Conservation (phyloP, 2,888 invertebrate genomes). For the Zaprionus lineosus region DNA sequence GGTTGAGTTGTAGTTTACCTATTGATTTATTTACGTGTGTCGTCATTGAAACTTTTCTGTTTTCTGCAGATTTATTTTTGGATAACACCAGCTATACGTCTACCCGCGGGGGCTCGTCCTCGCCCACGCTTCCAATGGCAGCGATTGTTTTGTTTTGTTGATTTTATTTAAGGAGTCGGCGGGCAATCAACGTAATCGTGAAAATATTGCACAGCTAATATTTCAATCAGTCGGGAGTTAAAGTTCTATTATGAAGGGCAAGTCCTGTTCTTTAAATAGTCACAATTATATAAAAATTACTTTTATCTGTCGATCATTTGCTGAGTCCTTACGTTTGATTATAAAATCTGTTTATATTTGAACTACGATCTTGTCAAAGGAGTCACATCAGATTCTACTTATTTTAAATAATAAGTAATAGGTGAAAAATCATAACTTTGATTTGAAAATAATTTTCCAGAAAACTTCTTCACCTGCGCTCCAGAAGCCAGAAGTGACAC, state of each 20-base stretch:
- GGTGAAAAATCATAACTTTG: no score
- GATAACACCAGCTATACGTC: conserved; percentile 33
- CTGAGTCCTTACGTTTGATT: no score
- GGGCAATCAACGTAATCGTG: conserved; percentile 20
- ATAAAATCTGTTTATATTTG: no score
- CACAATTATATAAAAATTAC: no score
- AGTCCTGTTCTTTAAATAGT: not conserved
- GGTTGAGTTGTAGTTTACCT: no score
- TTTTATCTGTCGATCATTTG: no score
- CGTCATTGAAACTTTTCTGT: conserved; percentile 59
- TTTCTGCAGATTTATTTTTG: conserved; percentile 45
- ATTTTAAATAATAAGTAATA: no score
- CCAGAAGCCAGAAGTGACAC: no score
- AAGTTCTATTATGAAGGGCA: conserved; percentile 8
- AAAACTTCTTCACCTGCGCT: no score
- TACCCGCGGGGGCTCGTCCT: conserved; percentile 26
- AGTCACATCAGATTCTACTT: no score
- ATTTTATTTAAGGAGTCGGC: not conserved
- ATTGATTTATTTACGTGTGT: conserved; percentile 52
- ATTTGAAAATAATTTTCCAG: no score
- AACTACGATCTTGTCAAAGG: no score
- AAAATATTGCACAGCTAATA: conserved; percentile 16
- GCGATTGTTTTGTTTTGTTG: conserved; percentile 29
- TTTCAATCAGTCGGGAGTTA: conserved; percentile 2
- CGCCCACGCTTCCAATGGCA: conserved; percentile 17